Percentiles rank a stretch among this genome's conserved stretches.
Conservation (phyloP, 2,888 invertebrate genomes). For the Sinelater perroti region DNA sequence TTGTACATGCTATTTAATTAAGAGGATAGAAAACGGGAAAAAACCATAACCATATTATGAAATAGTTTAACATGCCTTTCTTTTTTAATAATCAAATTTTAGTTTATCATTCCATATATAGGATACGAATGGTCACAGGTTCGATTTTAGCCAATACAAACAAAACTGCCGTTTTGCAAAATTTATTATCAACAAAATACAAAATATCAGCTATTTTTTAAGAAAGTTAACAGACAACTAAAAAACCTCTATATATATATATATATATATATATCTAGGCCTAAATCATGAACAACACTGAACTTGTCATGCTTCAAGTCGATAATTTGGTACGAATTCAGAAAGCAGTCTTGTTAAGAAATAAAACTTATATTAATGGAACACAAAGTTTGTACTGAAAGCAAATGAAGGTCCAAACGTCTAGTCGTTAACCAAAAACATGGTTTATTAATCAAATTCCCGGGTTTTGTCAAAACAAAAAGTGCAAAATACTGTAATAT, state of each 20-base stretch:
- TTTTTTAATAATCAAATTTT: too few species aligned
- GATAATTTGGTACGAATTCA: background rate
- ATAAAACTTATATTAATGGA: background rate
- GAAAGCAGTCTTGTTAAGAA: slow-evolving; percentile 12
- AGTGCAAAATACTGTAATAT: slow-evolving; percentile 7
- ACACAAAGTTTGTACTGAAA: background rate
- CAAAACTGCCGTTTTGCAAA: too few species aligned
- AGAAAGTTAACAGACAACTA: slow-evolving; percentile 1
- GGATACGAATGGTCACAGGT: too few species aligned
- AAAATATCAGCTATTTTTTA: slow-evolving; percentile 14
- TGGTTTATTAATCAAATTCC: slow-evolving; percentile 1
- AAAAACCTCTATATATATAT: too few species aligned
- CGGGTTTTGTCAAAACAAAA: background rate
- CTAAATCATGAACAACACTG: too few species aligned
- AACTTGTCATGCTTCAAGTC: background rate
- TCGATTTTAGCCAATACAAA: too few species aligned
- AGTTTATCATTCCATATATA: too few species aligned
- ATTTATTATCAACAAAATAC: slow-evolving; percentile 24
- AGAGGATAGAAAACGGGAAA: too few species aligned
- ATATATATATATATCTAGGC: too few species aligned
- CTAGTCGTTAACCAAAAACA: background rate
- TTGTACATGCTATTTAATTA: too few species aligned
- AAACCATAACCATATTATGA: too few species aligned
- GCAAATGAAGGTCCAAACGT: background rate
- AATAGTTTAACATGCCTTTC: too few species aligned